Conservation (phyloP, 1,140 invertebrate genomes). For the Theocolax elegans region DNA sequence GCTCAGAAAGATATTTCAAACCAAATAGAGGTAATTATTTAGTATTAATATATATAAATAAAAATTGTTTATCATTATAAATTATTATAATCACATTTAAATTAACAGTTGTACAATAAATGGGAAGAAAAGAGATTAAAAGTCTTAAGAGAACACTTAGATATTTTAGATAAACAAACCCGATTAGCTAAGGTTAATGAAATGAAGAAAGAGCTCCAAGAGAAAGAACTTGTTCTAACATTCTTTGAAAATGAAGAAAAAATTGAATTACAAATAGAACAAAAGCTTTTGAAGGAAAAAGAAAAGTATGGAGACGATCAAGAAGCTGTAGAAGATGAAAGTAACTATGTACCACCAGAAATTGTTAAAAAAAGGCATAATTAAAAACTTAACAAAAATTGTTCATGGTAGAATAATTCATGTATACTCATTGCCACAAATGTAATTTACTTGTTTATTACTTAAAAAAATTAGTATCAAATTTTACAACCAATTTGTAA, state of each 20-base stretch:
- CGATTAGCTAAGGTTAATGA: conserved; percentile 71
- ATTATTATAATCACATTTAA: neutral
- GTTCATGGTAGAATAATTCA: neutral
- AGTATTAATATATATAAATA: conserved; percentile 19
- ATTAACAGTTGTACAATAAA: conserved; percentile 69
- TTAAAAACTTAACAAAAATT: no score
- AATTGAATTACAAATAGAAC: conserved; percentile 78
- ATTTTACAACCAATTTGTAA: no score
- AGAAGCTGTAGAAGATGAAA: conserved; percentile 53
- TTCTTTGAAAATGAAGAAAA: conserved; percentile 83
- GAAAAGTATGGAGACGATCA: conserved; percentile 44
- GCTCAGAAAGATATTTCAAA: conserved; percentile 69
- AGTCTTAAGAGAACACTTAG: conserved; percentile 71
- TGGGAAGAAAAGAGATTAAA: conserved; percentile 71
- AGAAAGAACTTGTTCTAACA: conserved; percentile 77
- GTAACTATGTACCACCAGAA: conserved; percentile 78
- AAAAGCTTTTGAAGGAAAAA: conserved; percentile 62
- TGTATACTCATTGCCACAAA: neutral
- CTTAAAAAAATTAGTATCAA: no score
- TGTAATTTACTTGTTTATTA: no score
- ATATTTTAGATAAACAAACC: conserved; percentile 67
- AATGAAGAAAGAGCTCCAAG: conserved; percentile 70
- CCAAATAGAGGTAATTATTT: conserved; percentile 67
- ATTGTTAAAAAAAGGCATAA: conserved; percentile 36
- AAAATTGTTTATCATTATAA: conserved; percentile 14